Percentiles rank a stretch among this genome's conserved stretches.
Conservation (phyloP, 2,797 vertebrate genomes). For the Linurgus olivaceus region DNA sequence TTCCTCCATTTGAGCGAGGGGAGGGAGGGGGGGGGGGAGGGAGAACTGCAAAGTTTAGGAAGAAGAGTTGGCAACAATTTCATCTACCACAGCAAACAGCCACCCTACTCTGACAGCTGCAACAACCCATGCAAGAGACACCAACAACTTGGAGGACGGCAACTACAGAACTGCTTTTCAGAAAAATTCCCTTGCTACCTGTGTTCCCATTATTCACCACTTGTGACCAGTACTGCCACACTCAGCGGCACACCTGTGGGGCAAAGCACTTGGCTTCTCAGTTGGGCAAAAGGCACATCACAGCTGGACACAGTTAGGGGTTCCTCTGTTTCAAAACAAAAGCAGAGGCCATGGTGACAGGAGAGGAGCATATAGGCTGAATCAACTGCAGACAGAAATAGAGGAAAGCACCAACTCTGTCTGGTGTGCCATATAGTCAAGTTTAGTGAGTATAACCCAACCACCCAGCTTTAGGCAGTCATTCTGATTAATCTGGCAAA, state of each 20-base stretch:
- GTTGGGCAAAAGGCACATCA: not conserved
- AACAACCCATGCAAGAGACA: not conserved
- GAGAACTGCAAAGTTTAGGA: not conserved
- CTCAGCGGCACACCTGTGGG: not conserved
- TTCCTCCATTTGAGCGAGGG: not conserved
- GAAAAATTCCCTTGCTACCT: not conserved
- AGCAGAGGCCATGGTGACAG: not conserved
- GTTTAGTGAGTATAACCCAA: not conserved
- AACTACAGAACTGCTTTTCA: not conserved
- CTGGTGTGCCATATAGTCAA: accelerated
- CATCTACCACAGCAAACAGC: not conserved
- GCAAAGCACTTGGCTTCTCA: not conserved
- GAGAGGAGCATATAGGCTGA: not conserved
- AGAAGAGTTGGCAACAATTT: not conserved
- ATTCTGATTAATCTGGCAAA: not conserved
- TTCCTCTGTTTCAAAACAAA: not conserved
- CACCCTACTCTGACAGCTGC: not conserved
- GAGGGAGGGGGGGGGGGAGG: not conserved
- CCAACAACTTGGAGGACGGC: not conserved
- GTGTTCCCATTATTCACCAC: not conserved
- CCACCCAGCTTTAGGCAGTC: not conserved
- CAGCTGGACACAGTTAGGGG: not conserved
- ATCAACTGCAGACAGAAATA: not conserved
- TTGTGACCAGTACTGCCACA: not conserved
- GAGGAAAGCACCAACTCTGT: not conserved